Percentiles rank a stretch among this genome's conserved stretches.
Conservation (phyloP, 2,113 vertebrate genomes). For the Porphyrio hochstetteri region DNA sequence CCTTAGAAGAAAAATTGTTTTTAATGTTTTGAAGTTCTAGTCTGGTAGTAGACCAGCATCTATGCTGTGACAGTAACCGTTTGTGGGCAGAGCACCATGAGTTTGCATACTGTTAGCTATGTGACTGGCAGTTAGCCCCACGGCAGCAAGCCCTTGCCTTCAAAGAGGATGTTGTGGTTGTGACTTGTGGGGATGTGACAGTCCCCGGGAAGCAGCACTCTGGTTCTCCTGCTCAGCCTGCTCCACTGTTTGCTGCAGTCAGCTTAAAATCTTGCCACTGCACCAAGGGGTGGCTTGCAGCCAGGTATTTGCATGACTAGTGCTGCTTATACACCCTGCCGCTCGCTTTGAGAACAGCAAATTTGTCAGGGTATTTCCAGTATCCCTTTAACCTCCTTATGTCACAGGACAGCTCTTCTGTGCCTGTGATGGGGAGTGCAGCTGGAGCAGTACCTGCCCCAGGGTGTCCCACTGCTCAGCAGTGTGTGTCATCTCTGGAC, state of each 20-base stretch:
- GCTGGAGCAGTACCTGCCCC: not conserved
- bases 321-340: accelerated
- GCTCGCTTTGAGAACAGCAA: accelerated
- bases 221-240: not conserved
- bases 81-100: not conserved
- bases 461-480: not conserved
- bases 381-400: not conserved
- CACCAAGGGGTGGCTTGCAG: not conserved
- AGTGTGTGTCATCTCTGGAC: accelerated
- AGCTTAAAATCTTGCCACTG: not conserved
- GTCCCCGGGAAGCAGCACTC: not conserved
- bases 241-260: not conserved
- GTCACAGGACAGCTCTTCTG: not conserved
- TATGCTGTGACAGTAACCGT: not conserved
- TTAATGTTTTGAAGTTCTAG: not conserved
- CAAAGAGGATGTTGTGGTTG: not conserved
- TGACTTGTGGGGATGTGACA: not conserved
- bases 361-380: not conserved
- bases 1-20: not conserved
- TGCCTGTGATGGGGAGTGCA: not conserved
- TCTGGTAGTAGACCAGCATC: not conserved
- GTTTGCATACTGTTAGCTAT: not conserved
- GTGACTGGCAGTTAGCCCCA: not conserved
- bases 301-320: accelerated
- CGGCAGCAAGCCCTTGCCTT: not conserved